These are phyloP conservation scores for Drosophila malerkotliana DNA, from an alignment of 1,140 invertebrate species.

Conservation along the genomic window DNA sequence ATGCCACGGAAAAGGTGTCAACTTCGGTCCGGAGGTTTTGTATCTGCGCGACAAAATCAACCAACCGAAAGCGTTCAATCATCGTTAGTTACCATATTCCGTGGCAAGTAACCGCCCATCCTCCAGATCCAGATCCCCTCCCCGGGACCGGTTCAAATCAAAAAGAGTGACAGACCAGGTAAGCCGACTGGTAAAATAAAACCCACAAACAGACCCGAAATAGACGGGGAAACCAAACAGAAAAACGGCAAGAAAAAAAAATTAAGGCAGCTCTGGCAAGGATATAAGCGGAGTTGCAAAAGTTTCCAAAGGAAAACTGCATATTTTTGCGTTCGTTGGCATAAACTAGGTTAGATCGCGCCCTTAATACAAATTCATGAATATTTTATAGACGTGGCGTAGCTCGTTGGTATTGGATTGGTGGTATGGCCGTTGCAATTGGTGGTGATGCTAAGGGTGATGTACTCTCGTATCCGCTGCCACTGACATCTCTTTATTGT, in stretches of 20 bases:
- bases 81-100: conserved; percentile 82
- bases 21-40: conserved; percentile 62
- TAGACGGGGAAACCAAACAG: conserved; percentile 16
- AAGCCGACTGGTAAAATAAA: conserved; percentile 42
- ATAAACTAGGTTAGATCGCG: conserved; percentile 67
- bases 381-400: conserved; percentile 44
- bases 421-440: neutral
- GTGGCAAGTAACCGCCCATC: conserved; percentile 49
- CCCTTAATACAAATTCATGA: conserved; percentile 73
- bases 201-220: conserved; percentile 34
- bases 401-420: neutral
- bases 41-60: conserved; percentile 69
- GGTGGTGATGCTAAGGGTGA: neutral
- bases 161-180: conserved; percentile 26
- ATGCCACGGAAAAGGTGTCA: conserved; percentile 32
- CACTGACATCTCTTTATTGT: conserved; percentile 56
- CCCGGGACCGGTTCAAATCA: neutral
- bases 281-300: conserved; percentile 48
- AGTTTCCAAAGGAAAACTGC: conserved; percentile 52
- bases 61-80: conserved; percentile 83
- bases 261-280: conserved; percentile 8
- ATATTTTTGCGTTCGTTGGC: conserved; percentile 55
- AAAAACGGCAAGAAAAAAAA: conserved; percentile 17
- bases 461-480: conserved; percentile 5
- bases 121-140: neutral